Conservation (phyloP, 1,140 invertebrate species). For the Drosophila tsacasi region DNA sequence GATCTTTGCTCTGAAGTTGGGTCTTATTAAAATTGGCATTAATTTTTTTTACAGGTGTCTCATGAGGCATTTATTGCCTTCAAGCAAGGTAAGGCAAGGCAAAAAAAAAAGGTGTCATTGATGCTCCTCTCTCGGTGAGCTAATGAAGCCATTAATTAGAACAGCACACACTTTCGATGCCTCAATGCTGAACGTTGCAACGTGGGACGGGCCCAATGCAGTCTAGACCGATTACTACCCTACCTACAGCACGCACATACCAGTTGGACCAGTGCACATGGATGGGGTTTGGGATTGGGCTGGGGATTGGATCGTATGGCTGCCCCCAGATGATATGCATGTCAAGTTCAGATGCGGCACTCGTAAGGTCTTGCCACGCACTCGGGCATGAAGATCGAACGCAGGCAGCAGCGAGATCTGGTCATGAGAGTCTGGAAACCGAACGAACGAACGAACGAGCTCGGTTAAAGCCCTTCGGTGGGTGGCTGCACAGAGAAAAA, state of each 20-base stretch:
- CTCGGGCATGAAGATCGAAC: constrained; percentile 79
- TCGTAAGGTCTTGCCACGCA: constrained; percentile 65
- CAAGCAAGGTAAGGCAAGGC: not conserved
- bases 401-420: constrained; percentile 13
- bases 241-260: constrained; percentile 66
- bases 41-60: constrained; percentile 2
- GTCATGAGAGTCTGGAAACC: constrained; percentile 17
- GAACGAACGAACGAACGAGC: not conserved
- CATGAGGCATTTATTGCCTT: constrained; percentile 25
- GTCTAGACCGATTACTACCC: constrained; percentile 65
- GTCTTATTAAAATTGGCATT: constrained; percentile 25
- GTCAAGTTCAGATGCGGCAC: constrained; percentile 67
- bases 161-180: constrained; percentile 51
- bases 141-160: constrained; percentile 72
- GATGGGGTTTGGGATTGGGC: not conserved
- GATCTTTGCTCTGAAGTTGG: constrained; percentile 26
- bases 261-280: constrained; percentile 9
- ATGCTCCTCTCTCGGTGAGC: constrained; percentile 21
- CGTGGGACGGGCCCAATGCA: constrained; percentile 75
- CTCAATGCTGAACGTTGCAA: constrained; percentile 68
- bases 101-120: constrained; percentile 22
- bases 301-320: not conserved
- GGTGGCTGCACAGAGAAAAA: constrained; percentile 5
- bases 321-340: constrained; percentile 58
- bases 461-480: constrained; percentile 27